A percentile compares a stretch with the other conserved stretches of the same genome.
Conservation (phyloP, 1,140 invertebrate species). For the Acromyrmex echinatior region DNA sequence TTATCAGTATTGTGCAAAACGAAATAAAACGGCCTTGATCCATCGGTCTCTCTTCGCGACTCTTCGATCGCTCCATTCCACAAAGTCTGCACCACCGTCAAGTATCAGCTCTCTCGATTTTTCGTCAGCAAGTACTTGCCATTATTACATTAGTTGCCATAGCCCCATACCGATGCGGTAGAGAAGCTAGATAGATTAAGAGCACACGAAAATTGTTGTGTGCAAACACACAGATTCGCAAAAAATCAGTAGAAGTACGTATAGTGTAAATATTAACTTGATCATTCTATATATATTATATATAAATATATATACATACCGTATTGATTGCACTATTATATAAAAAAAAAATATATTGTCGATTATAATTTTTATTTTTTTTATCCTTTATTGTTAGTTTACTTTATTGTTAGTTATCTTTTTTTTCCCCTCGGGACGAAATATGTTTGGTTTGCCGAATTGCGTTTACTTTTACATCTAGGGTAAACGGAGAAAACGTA, state of each 20-base stretch:
- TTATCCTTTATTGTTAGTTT: slow-evolving; percentile 71
- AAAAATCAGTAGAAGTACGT: slow-evolving; percentile 80
- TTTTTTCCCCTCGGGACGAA: not conserved
- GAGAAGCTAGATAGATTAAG: slow-evolving; percentile 71
- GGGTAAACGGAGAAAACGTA: not conserved
- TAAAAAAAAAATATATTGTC: slow-evolving; percentile 81
- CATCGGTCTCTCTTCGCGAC: slow-evolving; percentile 10
- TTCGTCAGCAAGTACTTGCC: slow-evolving; percentile 80
- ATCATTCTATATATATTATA: slow-evolving; percentile 76
- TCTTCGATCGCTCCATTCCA: slow-evolving; percentile 72
- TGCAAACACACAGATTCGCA: slow-evolving; percentile 73
- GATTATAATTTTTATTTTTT: slow-evolving; percentile 81
- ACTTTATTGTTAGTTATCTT: slow-evolving; percentile 65
- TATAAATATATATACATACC: slow-evolving; percentile 78
- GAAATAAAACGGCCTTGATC: slow-evolving; percentile 9
- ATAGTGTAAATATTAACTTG: slow-evolving; percentile 84
- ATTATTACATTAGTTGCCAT: slow-evolving; percentile 84
- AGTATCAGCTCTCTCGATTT: slow-evolving; percentile 60
- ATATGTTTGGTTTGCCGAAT: slow-evolving; percentile 6
- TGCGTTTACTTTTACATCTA: slow-evolving; percentile 8
- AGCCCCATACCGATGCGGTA: slow-evolving; percentile 73
- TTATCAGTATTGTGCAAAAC: not conserved
- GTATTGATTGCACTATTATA: slow-evolving; percentile 83
- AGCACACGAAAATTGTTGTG: slow-evolving; percentile 73
- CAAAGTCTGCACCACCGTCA: slow-evolving; percentile 41